Evolutionary conservation across 1,140 invertebrate species (phyloP).

Genomic region (Drosophila obscura): DNA sequence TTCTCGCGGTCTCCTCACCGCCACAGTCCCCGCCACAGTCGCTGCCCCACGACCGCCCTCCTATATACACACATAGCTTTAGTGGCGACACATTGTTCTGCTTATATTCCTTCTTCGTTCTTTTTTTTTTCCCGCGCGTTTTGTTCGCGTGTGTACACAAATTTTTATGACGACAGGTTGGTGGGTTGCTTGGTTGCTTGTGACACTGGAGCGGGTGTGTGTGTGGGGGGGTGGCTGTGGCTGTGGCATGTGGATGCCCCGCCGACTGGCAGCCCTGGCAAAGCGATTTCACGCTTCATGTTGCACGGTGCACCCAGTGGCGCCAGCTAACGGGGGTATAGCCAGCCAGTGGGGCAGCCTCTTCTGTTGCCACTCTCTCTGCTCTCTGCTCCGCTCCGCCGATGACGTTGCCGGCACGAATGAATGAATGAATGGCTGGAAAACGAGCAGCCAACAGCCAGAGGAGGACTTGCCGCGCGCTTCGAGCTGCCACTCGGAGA

Average conservation of each 20-base stretch:
- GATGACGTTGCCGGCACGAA: slow-evolving; percentile 39
- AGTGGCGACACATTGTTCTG: slow-evolving; percentile 48
- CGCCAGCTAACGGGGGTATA: slow-evolving; percentile 58
- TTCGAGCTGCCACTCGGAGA: neutral
- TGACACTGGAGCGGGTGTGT: neutral
- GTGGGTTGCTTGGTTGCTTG: slow-evolving; percentile 31
- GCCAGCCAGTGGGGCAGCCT: no score
- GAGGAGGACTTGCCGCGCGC: slow-evolving; percentile 1
- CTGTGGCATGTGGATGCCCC: neutral
- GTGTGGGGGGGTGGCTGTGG: neutral
- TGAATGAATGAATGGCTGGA: slow-evolving; percentile 50
- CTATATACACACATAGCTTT: slow-evolving; percentile 6
- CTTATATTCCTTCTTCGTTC: slow-evolving; percentile 18
- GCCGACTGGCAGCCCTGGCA: slow-evolving; percentile 54
- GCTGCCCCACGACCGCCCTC: neutral
- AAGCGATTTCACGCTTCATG: slow-evolving; percentile 76
- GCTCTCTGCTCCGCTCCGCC: slow-evolving; percentile 4
- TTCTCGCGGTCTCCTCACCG: slow-evolving; percentile 3
- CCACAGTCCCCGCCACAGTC: neutral
- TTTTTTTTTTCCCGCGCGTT: slow-evolving; percentile 30
- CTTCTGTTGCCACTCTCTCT: neutral
- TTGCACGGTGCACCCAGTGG: slow-evolving; percentile 50
- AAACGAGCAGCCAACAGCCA: slow-evolving; percentile 61
- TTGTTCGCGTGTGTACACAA: slow-evolving; percentile 54
- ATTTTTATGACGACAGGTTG: slow-evolving; percentile 81